phyloP scores from a whole-genome alignment of 2,113 vertebrate species.

The Pantherophis guttatus region DNA sequence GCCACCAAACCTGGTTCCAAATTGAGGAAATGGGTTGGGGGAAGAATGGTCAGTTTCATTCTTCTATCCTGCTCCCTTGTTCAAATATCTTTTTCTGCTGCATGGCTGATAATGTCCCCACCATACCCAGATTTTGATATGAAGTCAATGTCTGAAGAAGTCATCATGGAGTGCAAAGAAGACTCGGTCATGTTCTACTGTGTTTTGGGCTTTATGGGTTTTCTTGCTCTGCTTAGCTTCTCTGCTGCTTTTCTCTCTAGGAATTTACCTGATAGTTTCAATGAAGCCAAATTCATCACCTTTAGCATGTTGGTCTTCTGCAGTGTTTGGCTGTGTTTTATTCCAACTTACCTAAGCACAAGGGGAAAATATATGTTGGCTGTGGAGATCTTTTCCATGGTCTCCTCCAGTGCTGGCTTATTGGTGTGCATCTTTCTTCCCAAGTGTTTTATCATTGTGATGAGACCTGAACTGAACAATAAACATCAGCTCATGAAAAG shows the following conservation, averaged over 20 bases:
- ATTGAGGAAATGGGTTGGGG: not conserved
- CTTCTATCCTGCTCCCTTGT: not conserved
- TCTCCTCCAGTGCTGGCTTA: not conserved
- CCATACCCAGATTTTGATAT: not conserved
- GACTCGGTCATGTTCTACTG: not conserved
- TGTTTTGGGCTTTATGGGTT: not conserved
- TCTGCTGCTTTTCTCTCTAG: not conserved
- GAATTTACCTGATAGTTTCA: not conserved
- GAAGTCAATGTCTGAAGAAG: not conserved
- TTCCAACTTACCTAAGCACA: not conserved
- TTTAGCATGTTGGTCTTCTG: not conserved
- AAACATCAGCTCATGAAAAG: not conserved
- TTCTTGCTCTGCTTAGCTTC: not conserved
- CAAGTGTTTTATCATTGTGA: not conserved
- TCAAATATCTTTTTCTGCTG: not conserved
- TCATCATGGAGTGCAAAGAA: not conserved
- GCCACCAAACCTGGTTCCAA: not conserved
- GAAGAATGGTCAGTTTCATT: not conserved
- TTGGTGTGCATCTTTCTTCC: not conserved
- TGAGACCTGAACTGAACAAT: not conserved
- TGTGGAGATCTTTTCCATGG: not conserved
- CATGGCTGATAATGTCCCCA: not conserved
- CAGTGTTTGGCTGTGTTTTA: not conserved
- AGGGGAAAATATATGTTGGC: not conserved
- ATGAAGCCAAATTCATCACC: not conserved